Conservation (phyloP, 2,113 vertebrate species). For the Rhombomys opimus region DNA sequence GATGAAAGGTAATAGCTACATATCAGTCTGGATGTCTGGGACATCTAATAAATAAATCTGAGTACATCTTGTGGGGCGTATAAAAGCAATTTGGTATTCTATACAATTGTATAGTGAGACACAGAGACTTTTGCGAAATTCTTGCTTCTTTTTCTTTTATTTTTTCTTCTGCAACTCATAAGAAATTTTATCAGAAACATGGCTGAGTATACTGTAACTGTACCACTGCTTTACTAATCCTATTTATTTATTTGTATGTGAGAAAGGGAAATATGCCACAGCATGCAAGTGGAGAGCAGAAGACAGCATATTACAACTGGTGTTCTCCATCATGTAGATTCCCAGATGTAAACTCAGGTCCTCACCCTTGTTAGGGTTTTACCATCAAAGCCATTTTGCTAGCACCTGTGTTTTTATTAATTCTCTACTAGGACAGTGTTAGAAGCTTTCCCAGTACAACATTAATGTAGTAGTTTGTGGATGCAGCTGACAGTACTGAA, state of each 20-base stretch:
- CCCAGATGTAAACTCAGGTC: background rate
- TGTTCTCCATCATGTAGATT: background rate
- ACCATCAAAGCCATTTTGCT: background rate
- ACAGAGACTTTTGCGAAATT: background rate
- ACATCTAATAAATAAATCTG: background rate
- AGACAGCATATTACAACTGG: background rate
- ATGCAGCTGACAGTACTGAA: background rate
- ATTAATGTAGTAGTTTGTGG: background rate
- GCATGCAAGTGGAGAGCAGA: background rate
- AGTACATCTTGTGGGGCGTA: background rate
- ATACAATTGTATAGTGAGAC: background rate
- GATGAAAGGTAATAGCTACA: background rate
- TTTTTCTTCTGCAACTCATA: background rate
- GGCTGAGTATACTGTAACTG: too few species aligned
- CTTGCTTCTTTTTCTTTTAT: background rate
- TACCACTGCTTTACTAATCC: background rate
- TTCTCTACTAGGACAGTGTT: background rate
- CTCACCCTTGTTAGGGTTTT: background rate
- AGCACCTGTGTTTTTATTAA: background rate
- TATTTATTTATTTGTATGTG: background rate
- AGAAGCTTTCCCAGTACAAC: background rate
- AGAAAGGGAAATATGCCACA: background rate
- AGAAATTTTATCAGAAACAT: background rate
- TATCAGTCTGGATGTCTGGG: background rate
- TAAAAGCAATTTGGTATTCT: background rate